Conservation (phyloP, 2,888 invertebrate genomes). For the Orchestes rusci region DNA sequence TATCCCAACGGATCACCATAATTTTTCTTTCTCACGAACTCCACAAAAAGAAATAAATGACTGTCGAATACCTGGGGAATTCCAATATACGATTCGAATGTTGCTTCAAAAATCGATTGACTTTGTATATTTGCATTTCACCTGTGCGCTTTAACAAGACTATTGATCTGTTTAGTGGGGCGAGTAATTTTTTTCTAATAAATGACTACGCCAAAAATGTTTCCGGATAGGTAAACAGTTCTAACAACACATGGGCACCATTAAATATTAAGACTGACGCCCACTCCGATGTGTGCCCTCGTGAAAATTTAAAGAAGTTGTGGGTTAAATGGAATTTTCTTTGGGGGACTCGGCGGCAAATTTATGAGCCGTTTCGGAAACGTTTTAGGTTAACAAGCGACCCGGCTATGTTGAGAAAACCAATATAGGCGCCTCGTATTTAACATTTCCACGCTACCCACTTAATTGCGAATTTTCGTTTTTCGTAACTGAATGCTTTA, state of each 20-base stretch:
- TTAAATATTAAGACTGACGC: conserved; percentile 15
- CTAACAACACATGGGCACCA: too few relatives aligned
- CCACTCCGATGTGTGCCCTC: conserved; percentile 12
- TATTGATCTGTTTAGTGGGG: too few relatives aligned
- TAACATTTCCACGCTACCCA: conserved; percentile 7
- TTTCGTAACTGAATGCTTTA: too few relatives aligned
- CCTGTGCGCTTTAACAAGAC: too few relatives aligned
- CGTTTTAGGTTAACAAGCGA: conserved; percentile 20
- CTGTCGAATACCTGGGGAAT: conserved; percentile 6
- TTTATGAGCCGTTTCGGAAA: conserved; percentile 21
- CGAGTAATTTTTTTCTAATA: too few relatives aligned
- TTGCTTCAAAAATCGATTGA: conserved; percentile 3
- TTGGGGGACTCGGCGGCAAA: conserved; percentile 11
- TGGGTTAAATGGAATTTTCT: conserved; percentile 18
- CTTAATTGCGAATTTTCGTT: conserved; percentile 1
- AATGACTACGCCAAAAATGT: too few relatives aligned
- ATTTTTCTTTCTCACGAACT: too few relatives aligned
- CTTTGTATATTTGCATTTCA: neutral
- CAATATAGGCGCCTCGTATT: conserved; percentile 12
- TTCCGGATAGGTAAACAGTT: too few relatives aligned
- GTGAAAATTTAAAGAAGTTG: conserved; percentile 20
- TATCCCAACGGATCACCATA: too few relatives aligned
- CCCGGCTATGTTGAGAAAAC: conserved; percentile 12
- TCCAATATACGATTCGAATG: neutral
- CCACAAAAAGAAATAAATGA: too few relatives aligned